Percentiles rank a stretch among this genome's conserved stretches.
Conservation (phyloP, 2,797 vertebrate genomes). For the Telmatherina bonti region DNA sequence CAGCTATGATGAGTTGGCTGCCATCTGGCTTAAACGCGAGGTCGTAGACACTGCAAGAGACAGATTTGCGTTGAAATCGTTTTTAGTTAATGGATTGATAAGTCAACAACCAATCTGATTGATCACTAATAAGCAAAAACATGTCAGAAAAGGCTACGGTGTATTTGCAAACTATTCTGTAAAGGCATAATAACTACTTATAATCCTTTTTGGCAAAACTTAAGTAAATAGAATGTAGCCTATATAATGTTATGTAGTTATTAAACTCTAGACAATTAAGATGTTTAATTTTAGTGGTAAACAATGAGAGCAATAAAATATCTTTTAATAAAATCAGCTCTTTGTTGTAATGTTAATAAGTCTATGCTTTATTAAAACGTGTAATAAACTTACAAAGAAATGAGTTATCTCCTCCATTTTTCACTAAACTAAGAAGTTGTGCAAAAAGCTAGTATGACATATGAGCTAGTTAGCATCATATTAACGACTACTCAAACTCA, state of each 20-base stretch:
- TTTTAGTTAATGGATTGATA: slow-evolving; percentile 1
- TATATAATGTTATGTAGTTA: too few relatives aligned
- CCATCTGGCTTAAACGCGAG: slow-evolving; percentile 97
- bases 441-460: not conserved
- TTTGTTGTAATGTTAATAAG: too few relatives aligned
- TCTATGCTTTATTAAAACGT: too few relatives aligned
- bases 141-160: not conserved
- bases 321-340: too few relatives aligned
- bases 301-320: too few relatives aligned
- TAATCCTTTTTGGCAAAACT: too few relatives aligned
- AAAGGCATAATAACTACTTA: too few relatives aligned
- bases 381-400: not conserved
- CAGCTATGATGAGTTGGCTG: slow-evolving; percentile 94
- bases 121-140: not conserved
- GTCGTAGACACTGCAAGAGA: slow-evolving; percentile 89
- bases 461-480: slow-evolving; percentile 20
- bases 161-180: too few relatives aligned
- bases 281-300: too few relatives aligned
- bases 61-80: slow-evolving; percentile 3
- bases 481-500: slow-evolving; percentile 1
- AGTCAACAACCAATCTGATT: not conserved
- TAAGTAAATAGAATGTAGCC: too few relatives aligned
- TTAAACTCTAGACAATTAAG: too few relatives aligned
- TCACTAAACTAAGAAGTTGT: not conserved
- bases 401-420: not conserved